A percentile compares a stretch with the other conserved stretches of the same genome.
These are phyloP conservation scores for Malurus cyaneus DNA, from an alignment of 2,113 vertebrate genomes.

Conservation along the genomic window DNA sequence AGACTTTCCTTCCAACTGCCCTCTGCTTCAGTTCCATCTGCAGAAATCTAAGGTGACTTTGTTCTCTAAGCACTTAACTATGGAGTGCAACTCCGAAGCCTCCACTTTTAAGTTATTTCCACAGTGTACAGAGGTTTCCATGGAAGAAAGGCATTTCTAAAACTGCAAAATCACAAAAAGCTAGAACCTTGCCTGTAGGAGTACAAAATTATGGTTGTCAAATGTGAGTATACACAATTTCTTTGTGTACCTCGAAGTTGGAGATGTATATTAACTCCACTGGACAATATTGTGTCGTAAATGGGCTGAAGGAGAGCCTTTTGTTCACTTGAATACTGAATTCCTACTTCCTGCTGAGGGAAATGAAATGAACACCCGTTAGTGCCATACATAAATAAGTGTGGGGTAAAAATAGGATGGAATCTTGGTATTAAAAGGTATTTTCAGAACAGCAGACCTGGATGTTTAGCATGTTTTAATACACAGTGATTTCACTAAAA, in stretches of 20 bases:
- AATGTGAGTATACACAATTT: background rate
- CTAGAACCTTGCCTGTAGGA: background rate
- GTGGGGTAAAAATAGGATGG: background rate
- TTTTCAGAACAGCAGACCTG: background rate
- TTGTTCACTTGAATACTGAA: background rate
- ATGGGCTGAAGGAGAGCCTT: background rate
- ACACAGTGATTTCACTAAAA: background rate
- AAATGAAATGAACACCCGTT: background rate
- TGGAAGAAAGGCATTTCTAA: background rate
- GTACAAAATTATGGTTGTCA: background rate
- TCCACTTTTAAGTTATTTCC: background rate
- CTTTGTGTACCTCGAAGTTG: background rate
- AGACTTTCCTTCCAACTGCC: background rate
- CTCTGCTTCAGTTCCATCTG: background rate
- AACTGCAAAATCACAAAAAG: background rate
- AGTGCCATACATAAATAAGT: background rate
- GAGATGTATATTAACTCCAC: background rate
- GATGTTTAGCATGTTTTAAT: background rate
- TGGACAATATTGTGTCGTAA: background rate
- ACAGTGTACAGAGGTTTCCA: background rate
- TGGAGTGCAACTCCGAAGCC: background rate
- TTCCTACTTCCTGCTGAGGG: background rate
- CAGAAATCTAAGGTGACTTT: background rate
- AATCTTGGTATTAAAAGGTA: background rate
- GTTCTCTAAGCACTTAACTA: background rate